phyloP scores from a whole-genome alignment of 2,113 vertebrate species.

The Glaucomys volans region DNA sequence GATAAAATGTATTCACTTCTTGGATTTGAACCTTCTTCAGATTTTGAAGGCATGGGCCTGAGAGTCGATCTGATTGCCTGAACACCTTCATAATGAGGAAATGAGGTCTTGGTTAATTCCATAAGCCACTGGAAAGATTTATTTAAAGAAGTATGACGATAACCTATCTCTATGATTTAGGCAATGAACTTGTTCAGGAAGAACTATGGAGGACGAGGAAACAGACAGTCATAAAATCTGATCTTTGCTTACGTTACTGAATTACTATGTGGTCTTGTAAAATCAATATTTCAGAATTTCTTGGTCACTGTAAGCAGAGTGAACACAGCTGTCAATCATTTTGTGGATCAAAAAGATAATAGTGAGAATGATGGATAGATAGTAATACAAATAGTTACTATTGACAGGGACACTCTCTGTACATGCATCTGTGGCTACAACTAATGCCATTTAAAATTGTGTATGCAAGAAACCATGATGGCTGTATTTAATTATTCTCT shows the following conservation, averaged over 20 bases:
- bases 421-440: background rate
- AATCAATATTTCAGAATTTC: constrained; percentile 53
- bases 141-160: constrained; percentile 74
- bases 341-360: background rate
- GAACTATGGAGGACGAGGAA: background rate
- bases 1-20: constrained; percentile 82
- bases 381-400: background rate
- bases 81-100: constrained; percentile 76
- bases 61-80: constrained; percentile 80
- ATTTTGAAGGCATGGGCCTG: constrained; percentile 74
- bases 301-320: background rate
- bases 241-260: constrained; percentile 42
- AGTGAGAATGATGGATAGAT: background rate
- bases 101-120: constrained; percentile 83
- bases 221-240: background rate
- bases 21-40: constrained; percentile 80
- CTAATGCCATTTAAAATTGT: background rate
- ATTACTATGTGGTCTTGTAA: background rate
- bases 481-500: background rate
- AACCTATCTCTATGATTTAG: constrained; percentile 29
- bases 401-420: background rate
- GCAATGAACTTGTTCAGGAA: constrained; percentile 22
- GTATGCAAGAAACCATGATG: background rate
- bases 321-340: constrained; percentile 32
- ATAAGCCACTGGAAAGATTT: constrained; percentile 76